Percentiles rank a stretch among this genome's conserved stretches.
Conservation (phyloP, 2,797 vertebrate species). For the Apogon hyalosoma region DNA sequence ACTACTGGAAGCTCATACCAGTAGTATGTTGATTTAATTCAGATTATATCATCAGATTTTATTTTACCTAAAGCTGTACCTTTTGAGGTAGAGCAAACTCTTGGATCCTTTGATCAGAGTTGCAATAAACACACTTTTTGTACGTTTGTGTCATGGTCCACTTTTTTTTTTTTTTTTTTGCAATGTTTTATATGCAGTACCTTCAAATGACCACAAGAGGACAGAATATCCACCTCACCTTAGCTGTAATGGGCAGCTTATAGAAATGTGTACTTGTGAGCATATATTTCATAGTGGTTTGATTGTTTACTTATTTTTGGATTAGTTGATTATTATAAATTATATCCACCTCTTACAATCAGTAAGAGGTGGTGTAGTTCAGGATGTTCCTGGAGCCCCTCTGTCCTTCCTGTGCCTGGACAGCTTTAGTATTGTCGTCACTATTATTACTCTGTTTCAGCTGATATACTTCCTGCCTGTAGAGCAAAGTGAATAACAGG, state of each 20-base stretch:
- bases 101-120: constrained; percentile 2
- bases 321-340: not conserved
- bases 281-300: not conserved
- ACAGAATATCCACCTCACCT: constrained; percentile 10
- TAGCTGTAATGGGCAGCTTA: constrained; percentile 1
- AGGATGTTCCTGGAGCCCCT: constrained; percentile 30
- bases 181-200: constrained; percentile 13
- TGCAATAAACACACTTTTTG: constrained; percentile 24
- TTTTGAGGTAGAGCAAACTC: constrained; percentile 35
- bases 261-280: constrained; percentile 15
- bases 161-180: constrained; percentile 13
- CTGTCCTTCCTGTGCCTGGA: constrained; percentile 59
- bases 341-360: not conserved
- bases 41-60: not conserved
- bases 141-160: not conserved
- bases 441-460: constrained; percentile 49
- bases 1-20: not conserved
- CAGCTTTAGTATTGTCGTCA: constrained; percentile 20
- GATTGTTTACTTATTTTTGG: too few species aligned
- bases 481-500: constrained; percentile 68
- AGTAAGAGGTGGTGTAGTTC: constrained; percentile 11
- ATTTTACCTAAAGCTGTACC: constrained; percentile 12
- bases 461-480: constrained; percentile 46
- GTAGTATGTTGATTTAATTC: not conserved
- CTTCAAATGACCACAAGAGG: constrained; percentile 41